Base-by-base conservation (phyloP, 2,113 vertebrate species). In the Nettapus auritus region DNA sequence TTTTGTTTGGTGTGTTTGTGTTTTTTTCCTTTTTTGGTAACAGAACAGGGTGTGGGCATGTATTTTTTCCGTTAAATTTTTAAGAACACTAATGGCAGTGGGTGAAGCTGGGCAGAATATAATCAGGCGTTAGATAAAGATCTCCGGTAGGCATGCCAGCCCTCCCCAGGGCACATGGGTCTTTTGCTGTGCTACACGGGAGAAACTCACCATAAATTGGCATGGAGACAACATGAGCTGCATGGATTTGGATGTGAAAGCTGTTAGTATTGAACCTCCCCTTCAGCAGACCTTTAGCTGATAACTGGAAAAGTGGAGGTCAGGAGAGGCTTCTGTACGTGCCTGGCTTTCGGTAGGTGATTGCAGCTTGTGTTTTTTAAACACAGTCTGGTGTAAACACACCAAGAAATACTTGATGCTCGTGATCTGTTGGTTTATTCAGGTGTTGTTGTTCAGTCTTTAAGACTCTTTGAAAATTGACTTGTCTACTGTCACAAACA, bases 41-140 rank as follows among this genome's bases (percentile, higher is more conserved):
- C 8, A 67, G 93, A 63, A 82, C 87, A 96, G 95, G 96, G 93
- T 88, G 95, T 93, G 93, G 79, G 73, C 1, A 1, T 64, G 70
- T 97, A 1, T 96, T 96, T 96, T 96, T 97, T 96, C 96, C 68
- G 63, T 95, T 92, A 57, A 77, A 44, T 63, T 83, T 94, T 87
- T 95, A 67, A 91, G 81, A 53, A 69, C 31, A 56, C 68, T 38
- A 67, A 2, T 48, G 82, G 85, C 52, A 86, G 42, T 44, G 82
- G n/a, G 46, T 88, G 84, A 95, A 91, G 50, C 78, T 59, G 91
- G 28, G 78, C 87, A 60, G 67, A 93, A 42, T 8, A 0, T 62
- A 52, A 34, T 76, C 9, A 3, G 67, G 33, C 64, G 4, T 62
- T 83, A 70, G 50, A 90, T 93, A 68, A 80, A 82, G 80, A 86